A percentile compares a stretch with the other conserved stretches of the same genome.
Conservation (phyloP, 2,797 vertebrate genomes). For the Graptemys geographica region DNA sequence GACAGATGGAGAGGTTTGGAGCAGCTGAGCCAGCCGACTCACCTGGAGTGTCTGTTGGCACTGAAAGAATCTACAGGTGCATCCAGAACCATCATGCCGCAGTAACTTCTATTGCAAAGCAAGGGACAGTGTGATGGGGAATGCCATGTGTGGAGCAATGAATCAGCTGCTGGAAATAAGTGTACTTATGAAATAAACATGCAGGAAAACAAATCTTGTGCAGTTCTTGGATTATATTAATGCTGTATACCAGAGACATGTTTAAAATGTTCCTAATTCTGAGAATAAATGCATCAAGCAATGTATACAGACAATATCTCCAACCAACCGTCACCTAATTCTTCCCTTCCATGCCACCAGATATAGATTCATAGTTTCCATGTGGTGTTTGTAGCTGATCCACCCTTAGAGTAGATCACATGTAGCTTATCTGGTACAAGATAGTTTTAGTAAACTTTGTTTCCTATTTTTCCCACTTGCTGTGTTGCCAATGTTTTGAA, state of each 20-base stretch:
- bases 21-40: background rate
- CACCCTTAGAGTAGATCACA: background rate
- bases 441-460: background rate
- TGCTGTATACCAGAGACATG: rapidly evolving
- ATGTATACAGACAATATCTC: rapidly evolving
- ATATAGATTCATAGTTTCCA: background rate
- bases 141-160: rapidly evolving
- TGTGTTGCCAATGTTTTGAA: background rate
- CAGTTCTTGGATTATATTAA: background rate
- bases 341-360: background rate
- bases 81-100: background rate
- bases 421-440: background rate
- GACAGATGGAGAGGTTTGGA: background rate
- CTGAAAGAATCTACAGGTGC: background rate
- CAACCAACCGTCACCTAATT: background rate
- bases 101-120: background rate
- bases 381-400: background rate
- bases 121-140: background rate
- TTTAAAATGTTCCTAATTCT: background rate
- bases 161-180: rapidly evolving
- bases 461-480: background rate
- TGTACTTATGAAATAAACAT: rapidly evolving
- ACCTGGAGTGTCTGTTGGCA: background rate
- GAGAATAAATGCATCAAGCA: background rate
- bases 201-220: background rate